phyloP scores from a whole-genome alignment of 1,140 invertebrate genomes.

The Condylostylus longicornis region DNA sequence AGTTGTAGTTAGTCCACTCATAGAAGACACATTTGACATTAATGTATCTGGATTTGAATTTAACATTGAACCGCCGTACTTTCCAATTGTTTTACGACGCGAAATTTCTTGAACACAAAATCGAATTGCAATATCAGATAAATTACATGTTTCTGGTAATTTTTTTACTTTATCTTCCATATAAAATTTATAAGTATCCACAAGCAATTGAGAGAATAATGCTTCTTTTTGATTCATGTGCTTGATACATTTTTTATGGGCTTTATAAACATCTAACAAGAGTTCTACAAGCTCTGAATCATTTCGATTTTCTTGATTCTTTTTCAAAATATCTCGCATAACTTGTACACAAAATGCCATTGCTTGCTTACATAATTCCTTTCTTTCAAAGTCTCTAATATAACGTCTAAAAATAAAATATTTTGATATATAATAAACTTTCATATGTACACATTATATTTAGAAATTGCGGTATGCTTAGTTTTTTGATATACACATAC shows the following conservation, averaged over 20 bases:
- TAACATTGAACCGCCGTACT: background rate
- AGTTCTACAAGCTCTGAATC: conserved; percentile 1
- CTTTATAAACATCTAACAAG: conserved; percentile 6
- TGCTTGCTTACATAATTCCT: conserved; percentile 6
- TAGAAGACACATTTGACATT: background rate
- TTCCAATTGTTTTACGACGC: conserved; percentile 3
- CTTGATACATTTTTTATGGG: conserved; percentile 3
- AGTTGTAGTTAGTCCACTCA: background rate
- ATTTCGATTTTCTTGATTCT: background rate
- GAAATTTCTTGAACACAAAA: conserved; percentile 24
- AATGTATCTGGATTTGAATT: background rate
- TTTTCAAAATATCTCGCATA: conserved; percentile 1
- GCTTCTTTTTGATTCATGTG: conserved; percentile 4
- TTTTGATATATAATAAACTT: too few species aligned
- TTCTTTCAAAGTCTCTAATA: conserved; percentile 6
- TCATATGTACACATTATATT: too few species aligned
- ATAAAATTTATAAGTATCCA: conserved; percentile 7
- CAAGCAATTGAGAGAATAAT: conserved; percentile 3
- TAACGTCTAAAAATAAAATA: conserved; percentile 7
- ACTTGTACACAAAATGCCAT: conserved; percentile 5
- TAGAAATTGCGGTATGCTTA: too few species aligned
- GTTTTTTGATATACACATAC: too few species aligned
- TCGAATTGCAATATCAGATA: conserved; percentile 27
- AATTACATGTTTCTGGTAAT: conserved; percentile 20
- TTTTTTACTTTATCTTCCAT: conserved; percentile 3